A percentile compares a stretch with the other conserved stretches of the same genome.
Evolutionary conservation across 1,140 invertebrate genomes (phyloP).

Genomic region (Pogonognathellus flavescens): DNA sequence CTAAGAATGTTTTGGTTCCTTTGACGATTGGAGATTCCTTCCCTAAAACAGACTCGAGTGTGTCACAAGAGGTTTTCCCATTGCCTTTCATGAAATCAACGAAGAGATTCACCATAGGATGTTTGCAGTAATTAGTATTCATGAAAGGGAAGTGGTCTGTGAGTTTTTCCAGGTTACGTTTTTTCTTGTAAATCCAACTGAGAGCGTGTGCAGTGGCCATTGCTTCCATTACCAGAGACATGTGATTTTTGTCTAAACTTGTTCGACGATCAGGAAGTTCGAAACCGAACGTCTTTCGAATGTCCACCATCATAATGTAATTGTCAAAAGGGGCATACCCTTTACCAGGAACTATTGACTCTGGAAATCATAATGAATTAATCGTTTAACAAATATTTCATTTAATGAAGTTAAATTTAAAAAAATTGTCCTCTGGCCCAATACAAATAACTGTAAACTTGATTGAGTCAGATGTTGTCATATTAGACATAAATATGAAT

Average conservation of each 20-base stretch:
- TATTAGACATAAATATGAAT: too few species aligned
- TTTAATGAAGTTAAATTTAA: too few species aligned
- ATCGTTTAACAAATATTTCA: too few species aligned
- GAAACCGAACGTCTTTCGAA: slow-evolving; percentile 71
- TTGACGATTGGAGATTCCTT: too few species aligned
- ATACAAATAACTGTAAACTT: too few species aligned
- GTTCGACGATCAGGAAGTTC: slow-evolving; percentile 72
- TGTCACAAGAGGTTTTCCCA: neutral
- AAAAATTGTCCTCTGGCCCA: too few species aligned
- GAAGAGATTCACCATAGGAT: neutral
- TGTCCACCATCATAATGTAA: slow-evolving; percentile 57
- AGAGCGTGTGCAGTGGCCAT: slow-evolving; percentile 79
- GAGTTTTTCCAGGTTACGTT: slow-evolving; percentile 70
- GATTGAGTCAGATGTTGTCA: too few species aligned
- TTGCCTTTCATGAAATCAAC: neutral
- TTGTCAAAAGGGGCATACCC: neutral
- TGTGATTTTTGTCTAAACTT: slow-evolving; percentile 73
- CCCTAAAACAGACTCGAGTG: neutral
- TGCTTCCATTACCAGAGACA: slow-evolving; percentile 73
- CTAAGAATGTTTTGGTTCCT: too few species aligned
- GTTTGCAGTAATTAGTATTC: neutral
- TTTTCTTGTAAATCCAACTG: slow-evolving; percentile 78
- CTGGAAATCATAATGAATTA: neutral
- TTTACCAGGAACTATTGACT: neutral
- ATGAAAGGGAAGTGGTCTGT: slow-evolving; percentile 14